Percentiles rank a stretch among this genome's conserved stretches.
These are phyloP conservation scores for Drosophila ogumai DNA, from an alignment of 1,140 invertebrate species.

Conservation along the genomic window DNA sequence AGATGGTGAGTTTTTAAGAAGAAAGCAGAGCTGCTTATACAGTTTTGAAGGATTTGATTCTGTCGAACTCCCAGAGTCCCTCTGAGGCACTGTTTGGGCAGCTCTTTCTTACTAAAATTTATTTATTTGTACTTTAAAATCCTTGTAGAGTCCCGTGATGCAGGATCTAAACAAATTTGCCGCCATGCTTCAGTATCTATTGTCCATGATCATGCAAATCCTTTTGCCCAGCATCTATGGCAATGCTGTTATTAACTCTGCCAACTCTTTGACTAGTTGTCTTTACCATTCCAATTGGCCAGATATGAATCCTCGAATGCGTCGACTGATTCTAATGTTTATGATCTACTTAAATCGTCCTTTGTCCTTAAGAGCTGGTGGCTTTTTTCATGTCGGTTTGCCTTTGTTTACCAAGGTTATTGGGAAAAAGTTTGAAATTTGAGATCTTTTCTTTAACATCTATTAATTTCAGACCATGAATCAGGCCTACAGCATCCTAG, in stretches of 20 bases:
- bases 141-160: constrained; percentile 24
- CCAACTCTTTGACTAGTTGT: constrained; percentile 31
- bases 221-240: constrained; percentile 67
- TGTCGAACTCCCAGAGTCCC: neutral
- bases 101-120: neutral
- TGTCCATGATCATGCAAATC: constrained; percentile 61
- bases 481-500: constrained; percentile 69
- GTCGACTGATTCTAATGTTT: constrained; percentile 49
- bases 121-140: too few relatives aligned
- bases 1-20: constrained; percentile 47
- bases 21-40: neutral
- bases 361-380: constrained; percentile 41
- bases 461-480: constrained; percentile 63
- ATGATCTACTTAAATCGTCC: constrained; percentile 65
- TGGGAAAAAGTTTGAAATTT: neutral
- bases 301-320: constrained; percentile 45
- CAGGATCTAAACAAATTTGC: constrained; percentile 35
- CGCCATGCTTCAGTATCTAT: constrained; percentile 56
- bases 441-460: neutral
- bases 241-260: constrained; percentile 58
- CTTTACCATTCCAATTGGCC: constrained; percentile 58
- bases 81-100: neutral
- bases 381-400: constrained; percentile 64
- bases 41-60: neutral
- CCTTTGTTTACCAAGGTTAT: constrained; percentile 69